Base-by-base conservation (phyloP, 2,797 vertebrate genomes). In the Pseudomugil tenellus region DNA sequence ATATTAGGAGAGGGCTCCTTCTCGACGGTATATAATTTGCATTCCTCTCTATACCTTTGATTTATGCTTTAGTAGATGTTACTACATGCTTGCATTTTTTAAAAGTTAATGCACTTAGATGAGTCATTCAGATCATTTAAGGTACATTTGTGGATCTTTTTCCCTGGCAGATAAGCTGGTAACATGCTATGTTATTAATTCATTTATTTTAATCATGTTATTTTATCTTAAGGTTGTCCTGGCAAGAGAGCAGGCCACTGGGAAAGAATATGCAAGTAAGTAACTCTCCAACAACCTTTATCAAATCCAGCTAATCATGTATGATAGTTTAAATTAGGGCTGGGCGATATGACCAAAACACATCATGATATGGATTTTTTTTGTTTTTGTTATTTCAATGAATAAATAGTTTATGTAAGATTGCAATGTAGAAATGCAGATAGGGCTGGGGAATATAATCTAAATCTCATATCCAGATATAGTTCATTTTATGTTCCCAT, bases 231-330 rank as follows among this genome's bases (percentile, higher is more conserved):
- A 99, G 98, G 98, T 99, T 88, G 97, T 99, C 84, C 94, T 99
- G 89, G 98, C 98, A 84, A 97, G 95, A 92, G 98, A 99, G 90
- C 90, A 97, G 90, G 83, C 94, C 72, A 97, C 95, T 60, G 96
- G 93, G 79, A 98, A 96, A 92, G 98, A 99, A 94, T 99, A 96
- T 93, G 98, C 98, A 92, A 97, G 98, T 99, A 93, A 97, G 98
- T 95, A 80, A 43, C 21, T 41, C 58, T 17, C 1, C 17, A 65
- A 16, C 6, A 29, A 2, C 0, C 28, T 56, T 65, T 64, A 37
- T 3, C 41, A 52, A 53, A 46, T 63, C 1, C 31, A 16, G 2
- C 29, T 21, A 58, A 48, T 49, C 39, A 17, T 1, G 43, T 6
- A 51, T 39, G 26, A 16, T n/a, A 32, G n/a, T 67, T 9, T 41